Evolutionary conservation across 2,888 invertebrate genomes (phyloP).

Genomic region (Poecilobothrus nobilitatus): DNA sequence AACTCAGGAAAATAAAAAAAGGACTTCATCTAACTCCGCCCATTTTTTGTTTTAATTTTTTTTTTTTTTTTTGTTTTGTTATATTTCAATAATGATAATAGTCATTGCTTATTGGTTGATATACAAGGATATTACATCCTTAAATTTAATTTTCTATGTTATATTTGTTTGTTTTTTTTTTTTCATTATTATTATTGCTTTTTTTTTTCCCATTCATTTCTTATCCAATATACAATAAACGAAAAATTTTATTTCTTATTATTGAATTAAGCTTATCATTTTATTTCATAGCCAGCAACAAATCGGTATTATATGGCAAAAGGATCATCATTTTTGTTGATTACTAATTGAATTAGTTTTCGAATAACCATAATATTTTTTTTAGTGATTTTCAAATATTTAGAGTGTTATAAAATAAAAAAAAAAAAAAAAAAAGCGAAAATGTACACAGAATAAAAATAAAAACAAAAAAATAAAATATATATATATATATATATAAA

Average conservation of each 20-base stretch:
- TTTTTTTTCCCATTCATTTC: not conserved
- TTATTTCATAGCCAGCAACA: conserved; percentile 9
- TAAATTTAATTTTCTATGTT: not conserved
- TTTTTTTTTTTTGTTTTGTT: not conserved
- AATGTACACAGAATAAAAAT: not conserved
- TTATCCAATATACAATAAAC: not conserved
- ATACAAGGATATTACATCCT: conserved; percentile 3
- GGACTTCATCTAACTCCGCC: not conserved
- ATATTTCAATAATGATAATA: conserved; percentile 1
- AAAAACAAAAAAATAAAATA: not conserved
- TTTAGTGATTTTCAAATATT: not conserved
- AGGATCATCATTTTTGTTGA: not conserved
- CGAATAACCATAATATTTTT: not conserved
- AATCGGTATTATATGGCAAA: conserved; percentile 5
- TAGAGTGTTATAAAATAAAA: not conserved
- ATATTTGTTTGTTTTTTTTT: not conserved
- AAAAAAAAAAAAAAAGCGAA: not conserved
- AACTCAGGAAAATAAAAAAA: not conserved
- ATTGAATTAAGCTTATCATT: conserved; percentile 11
- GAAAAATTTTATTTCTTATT: conserved; percentile 4
- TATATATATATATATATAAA: not conserved
- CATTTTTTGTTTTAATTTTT: not conserved
- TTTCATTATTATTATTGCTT: not conserved
- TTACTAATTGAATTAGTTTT: conserved; percentile 2
- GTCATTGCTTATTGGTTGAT: conserved; percentile 2